These are phyloP conservation scores for Sternotherus odoratus DNA, from an alignment of 2,797 vertebrate genomes.

Conservation along the genomic window DNA sequence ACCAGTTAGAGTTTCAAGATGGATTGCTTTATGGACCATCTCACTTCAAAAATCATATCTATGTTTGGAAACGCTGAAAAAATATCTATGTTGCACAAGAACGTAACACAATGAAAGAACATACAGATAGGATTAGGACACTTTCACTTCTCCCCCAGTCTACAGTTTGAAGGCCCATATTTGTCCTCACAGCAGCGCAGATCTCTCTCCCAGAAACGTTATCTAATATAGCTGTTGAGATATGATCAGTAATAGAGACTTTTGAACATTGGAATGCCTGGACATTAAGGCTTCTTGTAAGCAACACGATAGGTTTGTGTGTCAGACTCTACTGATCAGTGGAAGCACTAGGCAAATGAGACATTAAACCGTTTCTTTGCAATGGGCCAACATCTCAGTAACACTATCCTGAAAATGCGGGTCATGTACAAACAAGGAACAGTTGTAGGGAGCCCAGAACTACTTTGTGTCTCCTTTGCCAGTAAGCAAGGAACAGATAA, in stretches of 20 bases:
- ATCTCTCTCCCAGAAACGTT: not conserved
- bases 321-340: not conserved
- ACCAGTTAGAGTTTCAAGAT: not conserved
- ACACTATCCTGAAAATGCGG: not conserved
- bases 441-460: too few species aligned
- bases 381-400: not conserved
- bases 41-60: not conserved
- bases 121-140: not conserved
- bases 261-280: conserved; percentile 51
- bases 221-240: not conserved
- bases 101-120: not conserved
- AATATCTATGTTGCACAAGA: not conserved
- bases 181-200: not conserved
- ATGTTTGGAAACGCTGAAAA: not conserved
- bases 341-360: not conserved
- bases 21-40: not conserved
- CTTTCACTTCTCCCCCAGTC: not conserved
- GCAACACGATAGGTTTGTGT: conserved; percentile 22
- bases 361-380: not conserved
- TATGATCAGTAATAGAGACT: conserved; percentile 22
- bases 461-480: not conserved
- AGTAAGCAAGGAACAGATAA: not conserved
- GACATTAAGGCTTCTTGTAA: conserved; percentile 29
- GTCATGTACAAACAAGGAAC: not conserved
- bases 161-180: not conserved